Base-by-base conservation (phyloP, 2,113 vertebrate genomes). In the Mesocricetus auratus region DNA sequence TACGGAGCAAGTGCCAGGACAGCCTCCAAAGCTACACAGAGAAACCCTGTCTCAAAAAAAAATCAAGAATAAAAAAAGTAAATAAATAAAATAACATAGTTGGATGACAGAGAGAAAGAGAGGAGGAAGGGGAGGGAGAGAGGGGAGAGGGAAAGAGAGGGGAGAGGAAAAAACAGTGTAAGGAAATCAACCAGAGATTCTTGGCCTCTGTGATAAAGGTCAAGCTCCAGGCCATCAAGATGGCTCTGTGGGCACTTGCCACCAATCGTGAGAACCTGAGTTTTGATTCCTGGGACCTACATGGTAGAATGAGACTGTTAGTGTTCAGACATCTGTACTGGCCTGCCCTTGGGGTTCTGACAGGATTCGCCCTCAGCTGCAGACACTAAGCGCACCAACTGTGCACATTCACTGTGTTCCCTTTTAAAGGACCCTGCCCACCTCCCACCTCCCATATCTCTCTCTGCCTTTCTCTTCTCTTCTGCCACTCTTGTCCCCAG, bases 111-210 rank as follows among this genome's bases (percentile, higher is more conserved):
- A 45, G 45, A 75, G 5, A 29, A 31, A 64, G 26, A 68, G 22
- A 64, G 26, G 60, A 53, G n/a, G 15, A 9, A 21, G n/a, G n/a
- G 71, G 19, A 45, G 11, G 12, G 22, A 13, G 7, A 19, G 36
- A 2, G 17, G 17, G 8, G 31, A 11, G 31, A 36, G 22, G 1
- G 7, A 15, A 21, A n/a, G 24, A 1, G 22, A 62, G 1, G 8
- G 24, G 64, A 26, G 45, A 13, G 24, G 45, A 22, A 75, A 3
- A 75, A 22, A 39, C 1, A n/a, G 7, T 16, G 8, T 26, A 24
- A 81, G 22, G 22, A 11, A 11, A 42, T 83, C 13, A n/a, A 26
- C 24, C 82, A 85, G 58, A 66, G 82, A 26, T 33, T 33, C 0
- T 1, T 31, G 58, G n/a, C 42, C 81, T 81, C 53, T 6, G 22